Evolutionary conservation across 2,113 vertebrate species (phyloP), one percentile per base, ranked within the genome.

Genomic region (Crotalus horridus): DNA sequence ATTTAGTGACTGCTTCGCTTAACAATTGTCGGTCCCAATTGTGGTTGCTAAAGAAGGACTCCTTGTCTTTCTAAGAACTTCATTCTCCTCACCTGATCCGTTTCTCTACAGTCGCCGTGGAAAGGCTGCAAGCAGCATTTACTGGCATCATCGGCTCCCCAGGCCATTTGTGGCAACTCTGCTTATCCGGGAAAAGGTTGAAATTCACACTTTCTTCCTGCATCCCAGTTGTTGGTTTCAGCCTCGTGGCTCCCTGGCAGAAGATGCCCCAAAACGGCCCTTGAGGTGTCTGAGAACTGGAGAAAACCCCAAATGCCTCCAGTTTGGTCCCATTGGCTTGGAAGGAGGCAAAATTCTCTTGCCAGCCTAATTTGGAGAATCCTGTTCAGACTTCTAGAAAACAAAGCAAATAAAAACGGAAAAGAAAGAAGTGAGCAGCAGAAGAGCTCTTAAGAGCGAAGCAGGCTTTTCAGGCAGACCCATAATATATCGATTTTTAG

Each of bases 71-170:
- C 17, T 39, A 39, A 81, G 74, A 8, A 81, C 17, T 3, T 8
- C 17, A 21, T 43, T 21, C 48, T 6, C 2, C 97, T 97, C 94
- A 97, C 97, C 95, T 94, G 53, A 96, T 95, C 86, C 92, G 95
- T 51, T 92, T 96, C 90, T 94, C 95, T 92, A 95, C 64, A 8
- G 94, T 96, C 1, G 64, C 87, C 3, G 85, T 53, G 90, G 93
- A 95, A n/a, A 96, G 87, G 64, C 91, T 33, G 20, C 89, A 91
- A 46, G 33, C 46, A 6, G 55, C 12, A 1, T 3, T 23, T 13
- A 56, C 59, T 1, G 54, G 21, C n/a, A 1, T 17, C 39, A 1
- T 17, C 59, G 0, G 69, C 86, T 88, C 55, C 0, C 8, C 54
- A 24, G 21, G 0, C n/a, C 64, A 56, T 15, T 24, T 48, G 1